Base-by-base conservation (phyloP, 2,797 vertebrate genomes). In the Eupleurogrammus muticus region DNA sequence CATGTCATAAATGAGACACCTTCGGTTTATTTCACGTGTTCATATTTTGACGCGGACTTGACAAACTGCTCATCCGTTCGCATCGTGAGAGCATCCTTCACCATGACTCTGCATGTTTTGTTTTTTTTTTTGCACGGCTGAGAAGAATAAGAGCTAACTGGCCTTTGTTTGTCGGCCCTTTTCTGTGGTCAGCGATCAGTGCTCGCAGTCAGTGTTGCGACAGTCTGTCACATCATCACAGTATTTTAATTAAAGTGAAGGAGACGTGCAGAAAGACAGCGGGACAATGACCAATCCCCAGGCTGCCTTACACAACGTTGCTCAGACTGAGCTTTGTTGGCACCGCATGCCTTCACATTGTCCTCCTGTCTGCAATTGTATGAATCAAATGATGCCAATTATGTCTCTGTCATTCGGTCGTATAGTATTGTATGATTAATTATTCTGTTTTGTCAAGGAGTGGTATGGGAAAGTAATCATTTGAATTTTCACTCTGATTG, bases 181-280 rank as follows among this genome's bases (percentile, higher is more conserved):
- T 78, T 66, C 23, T 46, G 1, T 54, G 6, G 42, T 28, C 21
- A 47, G 32, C 49, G 55, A 57, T 57, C 40, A 72, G 62, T 5
- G 28, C 46, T 24, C 60, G 38, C 49, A 54, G 49, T 73, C 38
- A 38, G 59, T 53, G 46, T 58, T 53, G 64, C 56, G 20, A 59
- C 21, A 7, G 44, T 80, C 48, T 81, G 79, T 81, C 83, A 89
- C 70, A 70, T 77, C 62, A 82, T 70, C 66, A 35, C 70, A 83
- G 83, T 73, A 70, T 89, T 90, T 90, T 87, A 90, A 92, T 89
- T 86, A 87, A 85, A 79, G 57, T 56, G 79, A 79, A 76, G 82
- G 82, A 88, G 86, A 89, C 82, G 42, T 81, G 80, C 53, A 75
- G 76, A 80, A 75, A 76, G 85, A 90, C 82, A 87, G 84, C 60